Evolutionary conservation across 2,888 invertebrate species (phyloP), one percentile per base, ranked within the genome.

Genomic region (Isoperla grammatica): DNA sequence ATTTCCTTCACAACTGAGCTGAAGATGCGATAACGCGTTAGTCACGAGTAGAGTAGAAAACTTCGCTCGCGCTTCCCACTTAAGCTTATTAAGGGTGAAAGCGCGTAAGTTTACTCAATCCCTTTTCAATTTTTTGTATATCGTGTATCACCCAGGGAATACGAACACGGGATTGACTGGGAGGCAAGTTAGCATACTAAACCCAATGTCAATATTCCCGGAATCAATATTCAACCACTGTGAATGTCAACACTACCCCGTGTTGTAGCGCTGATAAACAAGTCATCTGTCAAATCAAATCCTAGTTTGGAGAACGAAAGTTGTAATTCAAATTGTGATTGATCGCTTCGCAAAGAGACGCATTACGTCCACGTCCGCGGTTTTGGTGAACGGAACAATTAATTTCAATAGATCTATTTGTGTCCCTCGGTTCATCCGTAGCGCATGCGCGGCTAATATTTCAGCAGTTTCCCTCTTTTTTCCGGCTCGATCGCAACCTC

Each of bases 251-350:
- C 53, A 37, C 53, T 53, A n/a, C 37, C 37, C 53, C 19, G 12
- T 19, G 20, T 37, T 53, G 53, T 53, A 37, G 13, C 12, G 8
- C 53, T 19, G 53, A 53, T 53, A 53, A 53, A 53, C 53, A 53
- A 53, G 53, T 39, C 53, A 53, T 53, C 53, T 53, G 53, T 53
- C 53, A 53, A 39, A 53, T 53, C 53, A 39, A 53, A 53, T 39
- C 35, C 39, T 53, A 53, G 53, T 53, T 39, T 39, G 19, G 53
- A 53, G 39, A 37, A 53, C 39, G 53, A 53, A 53, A 53, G 53
- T 53, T 53, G 53, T 39, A 49, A 53, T 53, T 53, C 53, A 53
- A 37, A 19, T 39, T 39, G 53, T 53, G 53, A 53, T 53, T 53
- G 53, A 53, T 53, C 40, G 53, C 45, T 17, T 19, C 17, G 39